Evolutionary conservation across 2,797 vertebrate species (phyloP).

Genomic region (Oreochromis grahami): DNA sequence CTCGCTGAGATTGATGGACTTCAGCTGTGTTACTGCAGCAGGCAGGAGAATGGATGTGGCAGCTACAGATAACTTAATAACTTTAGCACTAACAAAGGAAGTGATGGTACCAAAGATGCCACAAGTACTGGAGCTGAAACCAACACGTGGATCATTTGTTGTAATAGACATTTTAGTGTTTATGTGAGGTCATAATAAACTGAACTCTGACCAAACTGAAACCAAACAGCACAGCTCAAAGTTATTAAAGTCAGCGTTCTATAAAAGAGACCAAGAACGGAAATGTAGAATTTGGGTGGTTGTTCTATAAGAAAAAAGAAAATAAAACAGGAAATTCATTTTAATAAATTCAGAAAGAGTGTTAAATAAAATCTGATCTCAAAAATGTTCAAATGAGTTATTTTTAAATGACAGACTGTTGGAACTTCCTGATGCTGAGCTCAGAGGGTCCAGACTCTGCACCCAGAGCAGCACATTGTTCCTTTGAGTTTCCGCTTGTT

Average conservation of each 20-base stretch:
- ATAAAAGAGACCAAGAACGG: neutral
- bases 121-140: neutral
- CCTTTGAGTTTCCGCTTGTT: constrained; percentile 55
- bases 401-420: neutral
- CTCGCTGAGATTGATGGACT: neutral
- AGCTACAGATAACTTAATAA: neutral
- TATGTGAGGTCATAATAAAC: neutral
- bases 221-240: neutral
- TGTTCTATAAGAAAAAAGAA: neutral
- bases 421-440: constrained; percentile 18
- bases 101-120: accelerated
- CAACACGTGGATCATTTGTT: neutral
- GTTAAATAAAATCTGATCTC: neutral
- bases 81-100: neutral
- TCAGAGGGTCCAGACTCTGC: constrained; percentile 15
- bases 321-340: neutral
- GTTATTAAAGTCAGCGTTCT: neutral
- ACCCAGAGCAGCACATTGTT: constrained; percentile 31
- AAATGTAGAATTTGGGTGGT: too few relatives aligned
- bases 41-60: neutral
- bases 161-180: neutral
- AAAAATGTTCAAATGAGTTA: neutral
- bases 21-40: neutral
- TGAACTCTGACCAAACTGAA: neutral
- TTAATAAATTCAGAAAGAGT: neutral